Evolutionary conservation across 2,113 vertebrate genomes (phyloP).

Genomic region (Pedetes capensis): DNA sequence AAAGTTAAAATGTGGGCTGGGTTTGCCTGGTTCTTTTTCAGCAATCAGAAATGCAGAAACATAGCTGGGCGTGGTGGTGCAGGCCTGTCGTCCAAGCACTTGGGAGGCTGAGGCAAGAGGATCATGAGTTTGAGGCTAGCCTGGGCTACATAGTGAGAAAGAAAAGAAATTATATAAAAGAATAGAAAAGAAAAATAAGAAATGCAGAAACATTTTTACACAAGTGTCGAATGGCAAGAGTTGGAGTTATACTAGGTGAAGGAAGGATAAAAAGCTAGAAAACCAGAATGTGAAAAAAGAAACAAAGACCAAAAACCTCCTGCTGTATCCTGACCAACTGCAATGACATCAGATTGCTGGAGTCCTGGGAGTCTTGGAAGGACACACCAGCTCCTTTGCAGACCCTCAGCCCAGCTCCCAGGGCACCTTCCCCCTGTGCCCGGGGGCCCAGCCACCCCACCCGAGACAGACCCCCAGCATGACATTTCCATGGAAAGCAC

Average conservation of each 20-base stretch:
- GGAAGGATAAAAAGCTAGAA: not conserved
- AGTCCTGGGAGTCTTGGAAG: not conserved
- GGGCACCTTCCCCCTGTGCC: not conserved
- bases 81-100: no score
- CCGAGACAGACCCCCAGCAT: not conserved
- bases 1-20: not conserved
- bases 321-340: not conserved
- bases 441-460: not conserved
- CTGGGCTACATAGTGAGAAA: no score
- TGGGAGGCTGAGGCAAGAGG: no score
- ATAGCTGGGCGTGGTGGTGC: no score
- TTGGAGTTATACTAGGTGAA: no score
- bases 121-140: no score
- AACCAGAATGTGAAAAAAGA: not conserved
- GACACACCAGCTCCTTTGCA: not conserved
- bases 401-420: not conserved
- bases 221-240: not conserved
- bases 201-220: not conserved
- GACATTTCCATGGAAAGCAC: not conserved
- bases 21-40: not conserved
- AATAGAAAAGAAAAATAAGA: not conserved
- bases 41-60: no score
- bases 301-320: not conserved
- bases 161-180: no score
- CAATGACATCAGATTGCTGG: not conserved